A percentile compares a stretch with the other conserved stretches of the same genome.
phyloP scores from a whole-genome alignment of 2,888 invertebrate species.

The Lutraria lutraria region DNA sequence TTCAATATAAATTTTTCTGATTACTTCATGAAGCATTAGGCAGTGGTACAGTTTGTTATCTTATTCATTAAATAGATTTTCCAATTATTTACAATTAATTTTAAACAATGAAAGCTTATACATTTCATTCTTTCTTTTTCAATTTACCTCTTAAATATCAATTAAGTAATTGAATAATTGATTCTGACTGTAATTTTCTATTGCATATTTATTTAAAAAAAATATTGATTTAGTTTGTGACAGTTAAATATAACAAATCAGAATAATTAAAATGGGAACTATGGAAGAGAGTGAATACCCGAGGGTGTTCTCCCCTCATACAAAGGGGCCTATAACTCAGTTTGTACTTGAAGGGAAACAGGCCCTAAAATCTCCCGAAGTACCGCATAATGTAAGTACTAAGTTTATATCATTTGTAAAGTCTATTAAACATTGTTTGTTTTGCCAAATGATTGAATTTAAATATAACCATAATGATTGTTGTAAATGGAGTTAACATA shows the following conservation, averaged over 20 bases:
- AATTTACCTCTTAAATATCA: not conserved
- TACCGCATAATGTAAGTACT: constrained; percentile 55
- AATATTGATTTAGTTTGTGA: not conserved
- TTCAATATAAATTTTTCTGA: not conserved
- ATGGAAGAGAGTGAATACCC: constrained; percentile 69
- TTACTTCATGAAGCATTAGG: not conserved
- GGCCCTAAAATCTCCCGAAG: constrained; percentile 61
- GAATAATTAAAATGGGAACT: constrained; percentile 45
- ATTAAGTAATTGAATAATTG: not conserved
- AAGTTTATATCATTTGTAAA: no score
- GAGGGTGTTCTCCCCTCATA: constrained; percentile 63
- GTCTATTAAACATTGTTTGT: no score
- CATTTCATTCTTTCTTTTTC: not conserved
- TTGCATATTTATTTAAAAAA: not conserved
- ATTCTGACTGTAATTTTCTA: not conserved
- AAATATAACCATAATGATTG: not conserved
- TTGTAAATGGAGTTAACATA: not conserved
- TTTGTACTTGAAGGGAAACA: constrained; percentile 77
- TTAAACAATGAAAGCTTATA: not conserved
- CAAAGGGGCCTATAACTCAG: constrained; percentile 75
- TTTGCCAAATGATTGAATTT: not conserved
- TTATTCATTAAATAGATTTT: not conserved
- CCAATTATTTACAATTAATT: not conserved
- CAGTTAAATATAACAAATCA: constrained; percentile 1
- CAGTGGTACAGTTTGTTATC: not conserved